Evolutionary conservation across 2,797 vertebrate species (phyloP).

Genomic region (Chelidonichthys spinosus): DNA sequence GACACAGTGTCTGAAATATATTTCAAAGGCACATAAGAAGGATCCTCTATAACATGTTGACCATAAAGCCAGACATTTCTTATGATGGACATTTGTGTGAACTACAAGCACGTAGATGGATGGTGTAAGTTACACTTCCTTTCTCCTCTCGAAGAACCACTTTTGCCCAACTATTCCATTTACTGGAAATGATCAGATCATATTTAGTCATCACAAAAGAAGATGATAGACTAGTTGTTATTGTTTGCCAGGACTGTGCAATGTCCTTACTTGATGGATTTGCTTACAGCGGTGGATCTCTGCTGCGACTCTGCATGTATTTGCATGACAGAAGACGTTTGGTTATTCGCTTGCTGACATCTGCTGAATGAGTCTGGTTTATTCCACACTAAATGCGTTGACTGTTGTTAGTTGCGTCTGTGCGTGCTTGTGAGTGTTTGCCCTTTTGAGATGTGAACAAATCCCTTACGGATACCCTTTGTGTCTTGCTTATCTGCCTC

Average conservation of each 20-base stretch:
- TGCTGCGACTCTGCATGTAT: constrained; percentile 6
- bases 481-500: constrained; percentile 37
- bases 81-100: not conserved
- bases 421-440: constrained; percentile 21
- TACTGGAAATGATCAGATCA: not conserved
- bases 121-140: not conserved
- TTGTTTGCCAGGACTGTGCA: not conserved
- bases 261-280: not conserved
- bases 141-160: not conserved
- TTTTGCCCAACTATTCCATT: not conserved
- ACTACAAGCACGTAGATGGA: not conserved
- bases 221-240: not conserved
- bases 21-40: not conserved
- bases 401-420: not conserved
- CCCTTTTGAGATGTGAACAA: constrained; percentile 21
- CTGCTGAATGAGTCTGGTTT: constrained; percentile 17
- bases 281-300: not conserved
- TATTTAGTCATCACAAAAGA: not conserved
- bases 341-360: constrained; percentile 21
- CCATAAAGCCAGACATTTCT: not conserved
- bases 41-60: not conserved
- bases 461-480: constrained; percentile 24
- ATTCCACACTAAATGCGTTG: constrained; percentile 7
- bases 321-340: constrained; percentile 13
- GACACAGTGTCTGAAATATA: not conserved